Conservation (phyloP, 2,113 vertebrate genomes). For the Ctenodactylus gundi region DNA sequence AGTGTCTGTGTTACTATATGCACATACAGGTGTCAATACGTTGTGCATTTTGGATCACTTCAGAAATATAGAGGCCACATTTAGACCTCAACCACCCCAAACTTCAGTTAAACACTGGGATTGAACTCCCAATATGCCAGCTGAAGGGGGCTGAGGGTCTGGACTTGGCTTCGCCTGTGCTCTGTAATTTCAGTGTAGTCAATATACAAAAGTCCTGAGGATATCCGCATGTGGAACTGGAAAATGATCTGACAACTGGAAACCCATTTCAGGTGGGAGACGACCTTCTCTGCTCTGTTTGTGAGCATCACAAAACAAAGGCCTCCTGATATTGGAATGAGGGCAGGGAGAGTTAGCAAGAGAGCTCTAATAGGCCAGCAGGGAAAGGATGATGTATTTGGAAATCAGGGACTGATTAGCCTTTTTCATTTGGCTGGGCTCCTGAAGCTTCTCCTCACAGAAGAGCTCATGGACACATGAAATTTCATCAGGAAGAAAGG, state of each 20-base stretch:
- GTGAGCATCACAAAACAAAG: not conserved
- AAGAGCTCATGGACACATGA: not conserved
- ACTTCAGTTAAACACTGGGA: not conserved
- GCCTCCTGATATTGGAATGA: constrained; percentile 10
- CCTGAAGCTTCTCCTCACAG: not conserved
- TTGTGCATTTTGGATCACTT: not conserved
- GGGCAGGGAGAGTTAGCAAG: constrained; percentile 4
- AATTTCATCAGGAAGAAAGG: not conserved
- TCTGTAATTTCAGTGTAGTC: too few species aligned
- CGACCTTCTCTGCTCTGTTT: fast-evolving
- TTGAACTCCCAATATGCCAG: not conserved
- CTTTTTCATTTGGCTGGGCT: not conserved
- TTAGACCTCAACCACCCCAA: not conserved
- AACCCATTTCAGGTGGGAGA: not conserved
- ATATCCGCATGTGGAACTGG: not conserved
- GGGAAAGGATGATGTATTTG: not conserved
- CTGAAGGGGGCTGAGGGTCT: not conserved
- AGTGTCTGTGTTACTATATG: not conserved
- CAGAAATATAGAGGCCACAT: not conserved
- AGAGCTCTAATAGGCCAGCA: not conserved
- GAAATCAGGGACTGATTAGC: not conserved
- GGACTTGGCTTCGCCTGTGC: not conserved
- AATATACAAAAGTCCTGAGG: fast-evolving
- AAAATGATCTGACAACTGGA: not conserved
- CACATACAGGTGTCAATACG: too few species aligned